These are phyloP conservation scores for Cyclina sinensis DNA, from an alignment of 1,140 invertebrate species.

Conservation along the genomic window DNA sequence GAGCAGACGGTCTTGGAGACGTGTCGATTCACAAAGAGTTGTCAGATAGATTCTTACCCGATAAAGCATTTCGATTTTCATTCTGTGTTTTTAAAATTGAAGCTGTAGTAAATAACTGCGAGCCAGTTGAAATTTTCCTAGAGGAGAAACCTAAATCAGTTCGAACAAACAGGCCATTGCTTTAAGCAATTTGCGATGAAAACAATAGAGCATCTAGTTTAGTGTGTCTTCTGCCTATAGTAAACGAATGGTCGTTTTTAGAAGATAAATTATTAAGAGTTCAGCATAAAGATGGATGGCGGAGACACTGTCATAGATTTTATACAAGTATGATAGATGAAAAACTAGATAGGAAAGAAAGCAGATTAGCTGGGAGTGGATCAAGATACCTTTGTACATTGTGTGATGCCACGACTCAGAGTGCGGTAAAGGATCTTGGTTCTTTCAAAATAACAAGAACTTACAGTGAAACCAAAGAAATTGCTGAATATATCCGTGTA, in stretches of 20 bases:
- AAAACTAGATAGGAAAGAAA: neutral
- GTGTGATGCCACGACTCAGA: conserved; percentile 1
- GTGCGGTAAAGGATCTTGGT: neutral
- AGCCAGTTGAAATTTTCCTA: neutral
- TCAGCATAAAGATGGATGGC: neutral
- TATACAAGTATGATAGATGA: conserved; percentile 25
- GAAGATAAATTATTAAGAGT: conserved; percentile 5
- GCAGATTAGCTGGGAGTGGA: neutral
- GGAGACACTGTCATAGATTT: neutral
- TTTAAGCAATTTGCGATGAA: conserved; percentile 16
- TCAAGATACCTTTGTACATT: conserved; percentile 3
- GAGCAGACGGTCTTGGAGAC: conserved; percentile 8
- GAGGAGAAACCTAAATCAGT: conserved; percentile 1
- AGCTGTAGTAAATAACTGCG: neutral
- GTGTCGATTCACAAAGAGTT: conserved; percentile 19
- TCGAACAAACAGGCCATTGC: neutral
- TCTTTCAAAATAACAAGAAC: conserved; percentile 14
- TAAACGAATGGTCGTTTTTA: neutral
- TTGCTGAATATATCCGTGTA: neutral
- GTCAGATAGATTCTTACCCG: neutral
- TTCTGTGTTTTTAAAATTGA: conserved; percentile 35
- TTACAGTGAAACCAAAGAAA: conserved; percentile 6
- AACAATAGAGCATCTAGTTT: neutral
- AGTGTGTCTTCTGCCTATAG: neutral
- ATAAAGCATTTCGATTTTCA: conserved; percentile 13